Percentiles rank a stretch among this genome's conserved stretches.
Evolutionary conservation across 1,140 invertebrate genomes (phyloP).

Genomic region (Hycleus cichorii): DNA sequence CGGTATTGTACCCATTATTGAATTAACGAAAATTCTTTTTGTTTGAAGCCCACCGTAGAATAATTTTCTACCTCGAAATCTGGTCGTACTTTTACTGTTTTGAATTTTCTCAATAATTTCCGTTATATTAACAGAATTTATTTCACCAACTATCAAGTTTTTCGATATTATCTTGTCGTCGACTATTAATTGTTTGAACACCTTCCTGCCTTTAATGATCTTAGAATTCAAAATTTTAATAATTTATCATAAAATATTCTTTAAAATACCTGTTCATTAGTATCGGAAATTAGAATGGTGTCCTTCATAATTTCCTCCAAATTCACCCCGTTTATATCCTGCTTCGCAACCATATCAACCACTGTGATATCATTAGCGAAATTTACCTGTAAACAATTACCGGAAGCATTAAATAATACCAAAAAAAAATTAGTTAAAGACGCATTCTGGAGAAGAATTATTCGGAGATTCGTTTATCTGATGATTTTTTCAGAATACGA

Average conservation of each 20-base stretch:
- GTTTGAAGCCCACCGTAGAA: slow-evolving; percentile 32
- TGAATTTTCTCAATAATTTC: slow-evolving; percentile 25
- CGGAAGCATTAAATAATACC: too few relatives aligned
- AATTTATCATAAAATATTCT: too few relatives aligned
- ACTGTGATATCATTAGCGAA: slow-evolving; percentile 19
- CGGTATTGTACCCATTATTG: not conserved
- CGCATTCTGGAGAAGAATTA: too few relatives aligned
- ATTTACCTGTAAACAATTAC: slow-evolving; percentile 10
- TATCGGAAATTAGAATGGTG: slow-evolving; percentile 25
- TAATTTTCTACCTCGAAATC: slow-evolving; percentile 25
- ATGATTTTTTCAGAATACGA: not conserved
- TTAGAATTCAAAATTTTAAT: not conserved
- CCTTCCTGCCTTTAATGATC: slow-evolving; percentile 21
- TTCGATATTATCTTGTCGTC: not conserved
- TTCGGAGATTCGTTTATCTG: not conserved
- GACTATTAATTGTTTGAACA: not conserved
- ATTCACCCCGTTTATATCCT: slow-evolving; percentile 28
- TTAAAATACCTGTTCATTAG: slow-evolving; percentile 22
- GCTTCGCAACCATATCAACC: slow-evolving; percentile 17
- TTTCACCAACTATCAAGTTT: not conserved
- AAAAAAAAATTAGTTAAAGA: too few relatives aligned
- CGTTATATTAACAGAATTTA: slow-evolving; percentile 22
- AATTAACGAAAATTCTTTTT: slow-evolving; percentile 23
- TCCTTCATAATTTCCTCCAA: slow-evolving; percentile 30
- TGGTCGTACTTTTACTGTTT: too few relatives aligned